phyloP scores from a whole-genome alignment of 1,140 invertebrate species.

The Drosophila aff. region DNA sequence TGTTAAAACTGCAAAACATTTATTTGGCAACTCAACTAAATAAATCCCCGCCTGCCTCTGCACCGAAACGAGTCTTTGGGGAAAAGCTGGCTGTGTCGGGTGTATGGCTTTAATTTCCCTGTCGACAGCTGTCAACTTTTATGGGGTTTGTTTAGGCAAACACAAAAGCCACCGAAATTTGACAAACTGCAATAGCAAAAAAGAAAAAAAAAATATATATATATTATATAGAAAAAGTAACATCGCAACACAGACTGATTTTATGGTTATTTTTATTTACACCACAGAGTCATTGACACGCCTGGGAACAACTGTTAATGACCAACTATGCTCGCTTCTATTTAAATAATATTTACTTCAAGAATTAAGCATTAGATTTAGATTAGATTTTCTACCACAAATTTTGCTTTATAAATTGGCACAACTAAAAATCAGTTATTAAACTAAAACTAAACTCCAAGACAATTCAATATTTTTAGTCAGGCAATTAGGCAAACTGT shows the following conservation, averaged over 20 bases:
- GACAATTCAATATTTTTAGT: not conserved
- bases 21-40: slow-evolving; percentile 16
- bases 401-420: not conserved
- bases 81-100: slow-evolving; percentile 2
- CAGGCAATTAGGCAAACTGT: no score
- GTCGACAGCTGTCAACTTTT: slow-evolving; percentile 23
- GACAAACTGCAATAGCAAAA: slow-evolving; percentile 25
- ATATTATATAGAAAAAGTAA: not conserved
- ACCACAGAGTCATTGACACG: slow-evolving; percentile 35
- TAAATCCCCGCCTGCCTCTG: not conserved
- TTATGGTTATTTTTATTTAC: slow-evolving; percentile 41
- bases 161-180: slow-evolving; percentile 34
- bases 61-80: slow-evolving; percentile 8
- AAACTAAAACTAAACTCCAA: not conserved
- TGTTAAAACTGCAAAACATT: slow-evolving; percentile 36
- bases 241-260: slow-evolving; percentile 1
- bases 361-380: not conserved
- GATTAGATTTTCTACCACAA: not conserved
- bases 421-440: not conserved
- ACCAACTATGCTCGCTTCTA: not conserved
- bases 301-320: slow-evolving; percentile 5
- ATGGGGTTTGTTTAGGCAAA: slow-evolving; percentile 4
- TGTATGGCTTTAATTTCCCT: slow-evolving; percentile 11
- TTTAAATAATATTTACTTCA: not conserved
- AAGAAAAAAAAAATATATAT: not conserved